A percentile compares a stretch with the other conserved stretches of the same genome.
These are phyloP conservation scores for Bubo scandiacus DNA, from an alignment of 2,113 vertebrate species.

Conservation along the genomic window DNA sequence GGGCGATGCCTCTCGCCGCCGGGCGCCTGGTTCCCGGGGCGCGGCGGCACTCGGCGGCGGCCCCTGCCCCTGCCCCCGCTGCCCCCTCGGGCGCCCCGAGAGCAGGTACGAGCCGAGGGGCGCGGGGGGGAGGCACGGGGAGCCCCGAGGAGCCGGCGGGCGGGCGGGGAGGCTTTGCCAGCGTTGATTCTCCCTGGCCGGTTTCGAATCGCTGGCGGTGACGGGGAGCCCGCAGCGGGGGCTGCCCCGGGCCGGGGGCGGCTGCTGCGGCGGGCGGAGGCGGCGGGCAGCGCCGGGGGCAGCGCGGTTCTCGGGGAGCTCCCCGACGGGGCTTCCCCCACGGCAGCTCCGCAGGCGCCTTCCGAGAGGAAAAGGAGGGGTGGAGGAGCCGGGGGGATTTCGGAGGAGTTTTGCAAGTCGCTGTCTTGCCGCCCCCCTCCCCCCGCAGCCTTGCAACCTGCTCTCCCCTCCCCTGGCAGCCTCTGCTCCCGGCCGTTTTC, in stretches of 20 bases:
- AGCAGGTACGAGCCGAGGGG: background rate
- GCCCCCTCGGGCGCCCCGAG: background rate
- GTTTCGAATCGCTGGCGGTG: background rate
- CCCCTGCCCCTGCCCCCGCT: background rate
- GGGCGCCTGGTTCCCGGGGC: background rate
- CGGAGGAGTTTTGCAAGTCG: background rate
- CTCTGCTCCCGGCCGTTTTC: conserved; percentile 52
- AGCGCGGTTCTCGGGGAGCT: background rate
- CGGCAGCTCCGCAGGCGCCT: background rate
- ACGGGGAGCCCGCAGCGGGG: background rate
- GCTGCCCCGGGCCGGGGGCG: background rate
- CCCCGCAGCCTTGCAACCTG: background rate
- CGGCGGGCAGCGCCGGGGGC: background rate
- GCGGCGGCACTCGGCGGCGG: background rate
- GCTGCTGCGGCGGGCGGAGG: background rate
- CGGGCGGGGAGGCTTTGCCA: background rate
- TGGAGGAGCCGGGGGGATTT: background rate
- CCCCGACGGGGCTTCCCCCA: background rate
- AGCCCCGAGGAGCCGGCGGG: background rate
- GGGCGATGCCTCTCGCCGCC: conserved; percentile 27
- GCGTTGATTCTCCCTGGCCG: background rate
- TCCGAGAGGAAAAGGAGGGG: background rate
- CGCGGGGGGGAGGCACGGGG: background rate
- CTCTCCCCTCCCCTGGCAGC: background rate
- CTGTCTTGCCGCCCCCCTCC: background rate